Conservation (phyloP, 1,140 invertebrate species). For the Stegodyphus dumicola region DNA sequence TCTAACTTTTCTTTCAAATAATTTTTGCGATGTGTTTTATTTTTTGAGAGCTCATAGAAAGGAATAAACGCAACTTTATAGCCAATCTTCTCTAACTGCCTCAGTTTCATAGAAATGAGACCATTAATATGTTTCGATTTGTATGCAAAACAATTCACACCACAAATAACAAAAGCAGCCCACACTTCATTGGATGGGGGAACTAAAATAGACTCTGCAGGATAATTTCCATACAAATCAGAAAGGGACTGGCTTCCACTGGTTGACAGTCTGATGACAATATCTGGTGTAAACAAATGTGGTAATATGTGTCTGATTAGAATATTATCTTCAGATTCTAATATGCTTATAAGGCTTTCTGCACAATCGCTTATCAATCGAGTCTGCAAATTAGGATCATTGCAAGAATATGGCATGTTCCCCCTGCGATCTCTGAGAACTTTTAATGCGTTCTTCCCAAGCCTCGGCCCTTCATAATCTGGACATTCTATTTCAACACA, state of each 20-base stretch:
- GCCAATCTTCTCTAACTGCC: conserved; percentile 29
- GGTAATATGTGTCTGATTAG: background rate
- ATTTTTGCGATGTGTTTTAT: background rate
- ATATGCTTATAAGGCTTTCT: background rate
- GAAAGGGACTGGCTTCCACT: background rate
- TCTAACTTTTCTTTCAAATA: background rate
- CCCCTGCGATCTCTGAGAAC: background rate
- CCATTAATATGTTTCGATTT: conserved; percentile 2
- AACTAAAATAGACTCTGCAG: background rate
- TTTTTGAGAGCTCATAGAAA: conserved; percentile 2
- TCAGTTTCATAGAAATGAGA: conserved; percentile 11
- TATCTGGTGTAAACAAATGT: background rate
- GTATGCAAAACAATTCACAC: background rate
- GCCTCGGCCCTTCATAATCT: conserved; percentile 19
- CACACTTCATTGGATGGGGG: background rate
- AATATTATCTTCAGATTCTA: conserved; percentile 1
- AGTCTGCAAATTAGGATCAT: background rate
- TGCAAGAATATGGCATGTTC: background rate
- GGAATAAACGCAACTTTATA: conserved; percentile 13
- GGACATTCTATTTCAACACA: conserved; percentile 29
- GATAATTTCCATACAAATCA: background rate
- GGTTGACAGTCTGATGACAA: background rate
- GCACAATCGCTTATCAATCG: background rate
- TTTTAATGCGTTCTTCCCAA: background rate
- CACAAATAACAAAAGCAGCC: background rate